These are phyloP conservation scores for Leptoclinus maculatus DNA, from an alignment of 2,797 vertebrate genomes.

Conservation along the genomic window DNA sequence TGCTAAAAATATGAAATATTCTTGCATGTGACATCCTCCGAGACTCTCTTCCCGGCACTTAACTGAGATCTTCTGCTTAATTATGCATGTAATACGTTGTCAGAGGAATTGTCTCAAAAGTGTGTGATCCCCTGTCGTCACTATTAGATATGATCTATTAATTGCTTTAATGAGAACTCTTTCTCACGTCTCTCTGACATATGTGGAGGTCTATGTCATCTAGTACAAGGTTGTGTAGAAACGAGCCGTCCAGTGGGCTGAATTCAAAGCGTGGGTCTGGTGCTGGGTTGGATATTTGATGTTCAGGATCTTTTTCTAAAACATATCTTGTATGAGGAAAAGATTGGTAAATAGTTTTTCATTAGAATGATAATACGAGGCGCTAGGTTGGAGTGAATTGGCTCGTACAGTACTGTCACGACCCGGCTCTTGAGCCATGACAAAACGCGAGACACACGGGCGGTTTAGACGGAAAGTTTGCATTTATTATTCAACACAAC, in stretches of 20 bases:
- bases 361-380: neutral
- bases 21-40: constrained; percentile 45
- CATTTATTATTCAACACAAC: too few species aligned
- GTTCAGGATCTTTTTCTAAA: neutral
- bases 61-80: constrained; percentile 67
- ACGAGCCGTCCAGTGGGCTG: neutral
- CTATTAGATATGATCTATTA: constrained; percentile 54
- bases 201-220: neutral
- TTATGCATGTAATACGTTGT: constrained; percentile 76
- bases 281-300: neutral
- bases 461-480: too few species aligned
- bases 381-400: neutral
- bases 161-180: constrained; percentile 47
- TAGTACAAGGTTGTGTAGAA: neutral
- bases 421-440: too few species aligned
- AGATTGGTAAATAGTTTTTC: neutral
- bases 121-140: constrained; percentile 51
- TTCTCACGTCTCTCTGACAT: constrained; percentile 12
- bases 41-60: constrained; percentile 51
- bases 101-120: constrained; percentile 63
- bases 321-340: neutral
- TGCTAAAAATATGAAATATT: constrained; percentile 53
- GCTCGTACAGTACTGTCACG: neutral
- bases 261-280: neutral
- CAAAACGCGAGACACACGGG: too few species aligned